Conservation (phyloP, 2,888 invertebrate genomes). For the Acanthopleura granulata region DNA sequence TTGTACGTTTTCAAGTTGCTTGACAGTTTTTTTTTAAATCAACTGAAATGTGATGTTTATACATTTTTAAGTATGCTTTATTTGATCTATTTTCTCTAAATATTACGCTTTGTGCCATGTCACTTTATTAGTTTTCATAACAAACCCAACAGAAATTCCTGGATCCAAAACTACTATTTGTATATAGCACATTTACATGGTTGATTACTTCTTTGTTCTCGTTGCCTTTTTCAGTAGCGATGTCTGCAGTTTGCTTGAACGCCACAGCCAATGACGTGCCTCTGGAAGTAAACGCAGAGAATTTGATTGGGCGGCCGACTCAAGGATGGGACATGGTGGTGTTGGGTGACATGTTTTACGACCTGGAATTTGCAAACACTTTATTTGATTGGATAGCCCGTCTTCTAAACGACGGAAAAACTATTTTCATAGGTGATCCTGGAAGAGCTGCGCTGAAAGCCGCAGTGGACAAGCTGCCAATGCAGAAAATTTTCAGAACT, state of each 20-base stretch:
- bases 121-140: too few relatives aligned
- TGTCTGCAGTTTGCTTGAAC: conserved; percentile 58
- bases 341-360: conserved; percentile 81
- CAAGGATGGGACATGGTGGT: conserved; percentile 74
- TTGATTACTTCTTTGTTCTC: not conserved
- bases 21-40: too few relatives aligned
- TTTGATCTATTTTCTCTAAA: too few relatives aligned
- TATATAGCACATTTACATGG: not conserved
- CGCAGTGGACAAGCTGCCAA: not conserved
- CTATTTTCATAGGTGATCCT: conserved; percentile 62
- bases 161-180: too few relatives aligned
- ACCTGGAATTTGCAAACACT: conserved; percentile 65
- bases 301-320: conserved; percentile 48
- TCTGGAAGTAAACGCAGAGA: conserved; percentile 76
- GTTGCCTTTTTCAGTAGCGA: conserved; percentile 54
- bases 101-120: too few relatives aligned
- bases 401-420: conserved; percentile 28
- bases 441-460: conserved; percentile 44
- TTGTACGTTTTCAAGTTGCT: too few relatives aligned
- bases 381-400: conserved; percentile 47
- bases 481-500: not conserved
- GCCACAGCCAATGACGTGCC: conserved; percentile 47
- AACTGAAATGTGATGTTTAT: too few relatives aligned
- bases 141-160: too few relatives aligned
- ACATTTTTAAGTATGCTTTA: too few relatives aligned